Percentiles rank a stretch among this genome's conserved stretches.
Evolutionary conservation across 2,797 vertebrate species (phyloP).

Genomic region (Enteromius thamalakanensis): DNA sequence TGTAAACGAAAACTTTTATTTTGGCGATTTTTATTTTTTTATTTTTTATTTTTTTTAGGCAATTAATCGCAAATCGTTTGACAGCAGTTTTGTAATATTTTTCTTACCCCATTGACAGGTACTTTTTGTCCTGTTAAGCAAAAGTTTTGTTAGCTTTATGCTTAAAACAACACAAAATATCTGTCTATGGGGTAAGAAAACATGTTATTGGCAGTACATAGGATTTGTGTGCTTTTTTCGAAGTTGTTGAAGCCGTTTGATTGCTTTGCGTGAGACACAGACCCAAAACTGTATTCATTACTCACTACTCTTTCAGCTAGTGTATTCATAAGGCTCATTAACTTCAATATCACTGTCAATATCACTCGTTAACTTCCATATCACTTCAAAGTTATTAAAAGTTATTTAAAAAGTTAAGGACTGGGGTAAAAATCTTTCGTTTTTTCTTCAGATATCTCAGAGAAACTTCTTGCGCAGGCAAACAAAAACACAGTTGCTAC

Average conservation of each 20-base stretch:
- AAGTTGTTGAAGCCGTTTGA: background rate
- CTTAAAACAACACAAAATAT: background rate
- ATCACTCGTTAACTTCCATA: no score
- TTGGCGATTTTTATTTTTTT: no score
- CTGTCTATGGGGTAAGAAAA: background rate
- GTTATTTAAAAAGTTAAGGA: background rate
- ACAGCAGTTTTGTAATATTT: background rate
- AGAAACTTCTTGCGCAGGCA: background rate
- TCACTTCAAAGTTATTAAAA: background rate
- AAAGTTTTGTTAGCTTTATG: background rate
- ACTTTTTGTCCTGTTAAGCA: background rate
- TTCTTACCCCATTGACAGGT: no score
- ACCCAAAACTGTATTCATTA: background rate
- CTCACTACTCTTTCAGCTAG: background rate
- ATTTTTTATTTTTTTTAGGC: no score
- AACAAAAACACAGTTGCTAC: slow-evolving; percentile 49
- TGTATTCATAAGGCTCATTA: background rate
- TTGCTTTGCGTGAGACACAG: background rate
- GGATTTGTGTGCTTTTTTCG: background rate
- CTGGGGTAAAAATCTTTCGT: background rate
- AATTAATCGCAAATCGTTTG: no score
- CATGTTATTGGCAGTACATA: no score
- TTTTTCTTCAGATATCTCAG: background rate
- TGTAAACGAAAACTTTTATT: no score
- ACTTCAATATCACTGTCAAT: background rate